phyloP scores from a whole-genome alignment of 2,888 invertebrate species.

The Malthinus flaveolus region DNA sequence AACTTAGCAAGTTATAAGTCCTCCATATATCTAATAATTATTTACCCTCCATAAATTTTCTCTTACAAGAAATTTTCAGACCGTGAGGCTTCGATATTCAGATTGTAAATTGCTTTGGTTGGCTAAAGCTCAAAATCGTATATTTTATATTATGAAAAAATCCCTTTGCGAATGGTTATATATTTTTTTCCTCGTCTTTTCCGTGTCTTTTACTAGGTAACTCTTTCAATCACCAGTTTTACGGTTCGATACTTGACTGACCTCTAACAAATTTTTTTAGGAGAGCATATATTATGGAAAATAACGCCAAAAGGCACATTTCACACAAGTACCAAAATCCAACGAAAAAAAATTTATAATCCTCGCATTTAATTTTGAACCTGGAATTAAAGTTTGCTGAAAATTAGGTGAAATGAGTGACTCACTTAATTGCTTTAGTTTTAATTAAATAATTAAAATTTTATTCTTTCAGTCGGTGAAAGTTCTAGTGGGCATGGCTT shows the following conservation, averaged over 20 bases:
- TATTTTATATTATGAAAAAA: neutral
- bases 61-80: constrained; percentile 6
- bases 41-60: constrained; percentile 5
- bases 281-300: too few species aligned
- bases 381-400: too few species aligned
- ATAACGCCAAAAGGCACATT: too few species aligned
- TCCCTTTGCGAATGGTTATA: too few species aligned
- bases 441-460: too few species aligned
- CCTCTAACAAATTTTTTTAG: neutral
- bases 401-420: too few species aligned
- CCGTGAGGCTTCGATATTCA: constrained; percentile 5
- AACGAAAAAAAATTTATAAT: too few species aligned
- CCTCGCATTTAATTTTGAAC: too few species aligned
- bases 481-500: too few species aligned
- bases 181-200: neutral
- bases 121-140: constrained; percentile 7
- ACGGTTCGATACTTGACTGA: neutral
- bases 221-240: constrained; percentile 4
- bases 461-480: too few species aligned
- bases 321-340: too few species aligned
- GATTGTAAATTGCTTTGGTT: constrained; percentile 6
- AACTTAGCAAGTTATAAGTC: constrained; percentile 2
- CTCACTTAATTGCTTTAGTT: too few species aligned
- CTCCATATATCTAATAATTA: constrained; percentile 4
- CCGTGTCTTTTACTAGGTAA: constrained; percentile 3